Conservation (phyloP, 2,113 vertebrate species). For the Tachysurus fulvidraco region DNA sequence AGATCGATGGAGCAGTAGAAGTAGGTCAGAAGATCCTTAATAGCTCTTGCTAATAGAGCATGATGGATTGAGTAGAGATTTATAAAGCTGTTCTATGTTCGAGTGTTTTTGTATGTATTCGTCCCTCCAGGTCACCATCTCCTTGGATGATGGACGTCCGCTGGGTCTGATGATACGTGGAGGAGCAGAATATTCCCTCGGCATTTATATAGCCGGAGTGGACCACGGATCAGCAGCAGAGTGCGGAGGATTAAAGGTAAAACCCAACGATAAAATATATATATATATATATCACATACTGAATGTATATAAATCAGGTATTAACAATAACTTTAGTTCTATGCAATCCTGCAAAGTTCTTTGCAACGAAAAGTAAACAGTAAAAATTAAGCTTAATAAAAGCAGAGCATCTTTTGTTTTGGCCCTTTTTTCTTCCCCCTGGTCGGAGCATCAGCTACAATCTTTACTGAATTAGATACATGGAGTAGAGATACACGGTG, state of each 20-base stretch:
- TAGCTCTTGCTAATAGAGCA: background rate
- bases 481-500: background rate
- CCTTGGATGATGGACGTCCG: slow-evolving; percentile 85
- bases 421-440: background rate
- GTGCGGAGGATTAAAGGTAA: slow-evolving; percentile 85
- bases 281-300: background rate
- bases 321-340: background rate
- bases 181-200: slow-evolving; percentile 89
- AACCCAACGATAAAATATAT: background rate
- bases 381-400: background rate
- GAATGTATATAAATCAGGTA: background rate
- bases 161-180: slow-evolving; percentile 93
- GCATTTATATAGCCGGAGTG: slow-evolving; percentile 93
- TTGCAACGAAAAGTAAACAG: background rate
- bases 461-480: background rate
- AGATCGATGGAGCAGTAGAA: background rate
- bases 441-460: background rate
- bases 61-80: background rate
- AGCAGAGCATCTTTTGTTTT: background rate
- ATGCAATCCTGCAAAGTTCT: background rate
- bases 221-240: slow-evolving; percentile 90
- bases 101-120: slow-evolving; percentile 14
- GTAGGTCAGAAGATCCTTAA: background rate
- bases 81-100: background rate
- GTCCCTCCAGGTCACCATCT: slow-evolving; percentile 82